Conservation (phyloP, 2,888 invertebrate genomes). For the Protophormia terraenovae region DNA sequence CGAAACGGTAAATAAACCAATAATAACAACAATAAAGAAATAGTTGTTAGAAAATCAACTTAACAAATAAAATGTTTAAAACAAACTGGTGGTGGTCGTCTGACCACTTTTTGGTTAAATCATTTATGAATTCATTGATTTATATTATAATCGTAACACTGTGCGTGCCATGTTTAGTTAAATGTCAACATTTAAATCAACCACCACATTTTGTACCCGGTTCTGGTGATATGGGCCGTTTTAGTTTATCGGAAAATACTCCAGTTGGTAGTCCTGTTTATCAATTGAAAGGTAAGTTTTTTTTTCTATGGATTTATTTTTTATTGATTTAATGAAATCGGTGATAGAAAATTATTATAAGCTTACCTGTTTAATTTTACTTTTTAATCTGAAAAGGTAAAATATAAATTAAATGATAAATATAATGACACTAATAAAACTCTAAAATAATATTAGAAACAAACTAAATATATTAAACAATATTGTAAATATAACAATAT, state of each 20-base stretch:
- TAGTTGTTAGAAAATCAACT: no score
- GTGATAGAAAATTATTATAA: no score
- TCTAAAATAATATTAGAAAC: no score
- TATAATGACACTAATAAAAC: no score
- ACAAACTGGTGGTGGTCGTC: constrained; percentile 54
- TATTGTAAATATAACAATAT: no score
- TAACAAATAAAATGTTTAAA: not conserved
- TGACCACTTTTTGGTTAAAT: constrained; percentile 61
- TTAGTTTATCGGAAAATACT: constrained; percentile 88
- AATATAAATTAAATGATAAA: no score
- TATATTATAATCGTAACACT: constrained; percentile 51
- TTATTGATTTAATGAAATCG: not conserved
- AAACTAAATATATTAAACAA: no score
- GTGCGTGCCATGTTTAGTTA: constrained; percentile 49
- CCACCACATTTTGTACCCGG: constrained; percentile 89
- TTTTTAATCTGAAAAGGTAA: no score
- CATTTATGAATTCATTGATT: constrained; percentile 34
- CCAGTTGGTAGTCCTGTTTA: constrained; percentile 89
- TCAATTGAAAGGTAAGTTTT: constrained; percentile 85
- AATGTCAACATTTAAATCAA: constrained; percentile 85
- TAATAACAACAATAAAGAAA: constrained; percentile 6
- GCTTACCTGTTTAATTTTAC: no score
- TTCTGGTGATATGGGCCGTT: constrained; percentile 89
- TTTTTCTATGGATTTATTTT: not conserved
- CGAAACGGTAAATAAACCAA: not conserved